Evolutionary conservation across 2,888 invertebrate species (phyloP), one percentile per base, ranked within the genome.

Genomic region (Caenorhabditis sp.): DNA sequence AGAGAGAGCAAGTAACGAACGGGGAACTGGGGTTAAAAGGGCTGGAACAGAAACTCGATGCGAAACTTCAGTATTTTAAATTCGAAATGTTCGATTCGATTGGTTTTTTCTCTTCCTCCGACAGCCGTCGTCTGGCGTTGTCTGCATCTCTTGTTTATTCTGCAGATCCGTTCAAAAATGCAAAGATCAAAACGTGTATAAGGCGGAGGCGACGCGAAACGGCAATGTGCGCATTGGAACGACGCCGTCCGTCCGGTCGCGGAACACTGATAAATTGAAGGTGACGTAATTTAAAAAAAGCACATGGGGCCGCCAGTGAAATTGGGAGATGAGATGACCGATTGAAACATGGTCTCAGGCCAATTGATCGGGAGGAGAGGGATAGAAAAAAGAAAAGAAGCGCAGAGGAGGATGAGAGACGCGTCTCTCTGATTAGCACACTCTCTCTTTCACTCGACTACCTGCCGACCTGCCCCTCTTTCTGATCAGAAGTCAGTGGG

Each of bases 81-180:
- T 37, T 32, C 24, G 5, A 47, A 51, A 35, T 32, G 26, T 55
- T 13, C 8, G 22, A 32, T 35, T 37, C 40, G 28, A 40, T 71
- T 26, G 28, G 28, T 35, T 64, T 56, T 56, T 53, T 35, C 47
- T 40, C 18, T 35, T 55, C 37, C 47, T n/a, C 40, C 24, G 58
- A 32, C 32, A 13, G 18, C 18, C 37, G 28, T 47, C 26, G 56
- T 74, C 67, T 67, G 51, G 65, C 37, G 51, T n/a, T 13, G 76
- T 61, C 76, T 76, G 76, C 60, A 67, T 61, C 76, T 76, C 76
- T 67, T 58, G 76, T 67, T 76, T 76, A 76, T 76, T 53, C 67
- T 53, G 37, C 26, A 50, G 32, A 74, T 67, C 67, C 67, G 76
- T 76, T 76, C 76, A 61, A 67, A 76, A 76, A 76, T 76, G 67